These are phyloP conservation scores for Mythimna vitellina DNA, from an alignment of 2,888 invertebrate species.

Conservation along the genomic window DNA sequence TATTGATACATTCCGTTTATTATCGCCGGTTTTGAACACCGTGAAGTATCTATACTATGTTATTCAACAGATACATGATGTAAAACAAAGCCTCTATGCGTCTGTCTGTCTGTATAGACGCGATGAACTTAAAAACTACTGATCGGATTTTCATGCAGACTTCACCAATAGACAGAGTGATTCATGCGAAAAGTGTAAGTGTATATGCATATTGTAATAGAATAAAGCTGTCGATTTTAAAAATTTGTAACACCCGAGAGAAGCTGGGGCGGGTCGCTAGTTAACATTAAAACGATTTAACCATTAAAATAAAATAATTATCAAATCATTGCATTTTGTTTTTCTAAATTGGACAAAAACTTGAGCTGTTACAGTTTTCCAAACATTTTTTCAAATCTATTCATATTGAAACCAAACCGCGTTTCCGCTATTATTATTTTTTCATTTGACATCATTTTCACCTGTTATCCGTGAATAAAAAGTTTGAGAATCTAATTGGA, in stretches of 20 bases:
- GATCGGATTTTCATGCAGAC: too few relatives aligned
- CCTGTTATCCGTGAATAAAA: constrained; percentile 63
- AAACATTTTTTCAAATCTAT: constrained; percentile 23
- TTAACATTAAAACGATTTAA: background rate
- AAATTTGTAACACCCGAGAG: too few relatives aligned
- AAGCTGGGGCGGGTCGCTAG: too few relatives aligned
- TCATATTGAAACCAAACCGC: constrained; percentile 32
- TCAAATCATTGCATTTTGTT: background rate
- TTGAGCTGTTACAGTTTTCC: background rate
- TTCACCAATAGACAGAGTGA: too few relatives aligned
- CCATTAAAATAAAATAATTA: background rate
- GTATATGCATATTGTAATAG: too few relatives aligned
- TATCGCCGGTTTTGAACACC: constrained; percentile 1
- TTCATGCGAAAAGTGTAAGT: too few relatives aligned
- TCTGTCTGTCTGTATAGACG: too few relatives aligned
- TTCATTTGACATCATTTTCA: constrained; percentile 58
- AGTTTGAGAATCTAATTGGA: constrained; percentile 72
- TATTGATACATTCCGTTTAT: constrained; percentile 29
- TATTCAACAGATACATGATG: background rate
- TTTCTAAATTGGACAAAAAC: constrained; percentile 5
- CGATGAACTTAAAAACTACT: too few relatives aligned
- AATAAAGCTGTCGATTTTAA: too few relatives aligned
- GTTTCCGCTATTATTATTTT: constrained; percentile 37
- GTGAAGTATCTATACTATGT: background rate
- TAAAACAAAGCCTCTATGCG: too few relatives aligned